These are phyloP conservation scores for Crocidura indochinensis DNA, from an alignment of 2,797 vertebrate species.

Conservation along the genomic window DNA sequence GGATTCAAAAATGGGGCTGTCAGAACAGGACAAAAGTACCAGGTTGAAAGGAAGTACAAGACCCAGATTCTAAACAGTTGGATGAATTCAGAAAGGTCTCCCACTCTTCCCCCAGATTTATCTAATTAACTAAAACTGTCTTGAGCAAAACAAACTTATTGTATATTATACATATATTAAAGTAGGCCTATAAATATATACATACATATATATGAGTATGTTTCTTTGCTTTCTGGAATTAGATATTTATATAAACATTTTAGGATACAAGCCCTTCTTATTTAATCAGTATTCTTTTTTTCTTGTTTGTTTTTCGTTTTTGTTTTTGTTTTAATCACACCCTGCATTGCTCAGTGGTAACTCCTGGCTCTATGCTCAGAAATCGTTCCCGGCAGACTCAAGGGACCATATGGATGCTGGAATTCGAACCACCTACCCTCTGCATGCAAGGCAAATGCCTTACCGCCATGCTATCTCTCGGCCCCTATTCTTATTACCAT, in stretches of 20 bases:
- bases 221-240: constrained; percentile 27
- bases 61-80: neutral
- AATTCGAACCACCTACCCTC: no score
- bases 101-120: neutral
- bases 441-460: no score
- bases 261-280: neutral
- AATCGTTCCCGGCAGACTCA: no score
- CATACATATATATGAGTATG: neutral
- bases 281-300: neutral
- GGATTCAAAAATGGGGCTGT: constrained; percentile 30
- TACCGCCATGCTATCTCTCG: no score
- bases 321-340: no score
- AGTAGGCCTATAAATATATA: neutral
- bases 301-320: no score
- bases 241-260: constrained; percentile 51
- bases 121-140: neutral
- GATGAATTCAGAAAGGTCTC: neutral
- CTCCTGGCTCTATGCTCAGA: no score
- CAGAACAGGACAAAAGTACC: constrained; percentile 20
- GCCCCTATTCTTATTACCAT: no score
- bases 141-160: constrained; percentile 13
- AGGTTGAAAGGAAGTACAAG: constrained; percentile 9
- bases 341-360: no score
- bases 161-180: neutral
- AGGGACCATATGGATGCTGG: no score